Base-by-base conservation (phyloP, 2,113 vertebrate species). In the Herpailurus yagouaroundi region DNA sequence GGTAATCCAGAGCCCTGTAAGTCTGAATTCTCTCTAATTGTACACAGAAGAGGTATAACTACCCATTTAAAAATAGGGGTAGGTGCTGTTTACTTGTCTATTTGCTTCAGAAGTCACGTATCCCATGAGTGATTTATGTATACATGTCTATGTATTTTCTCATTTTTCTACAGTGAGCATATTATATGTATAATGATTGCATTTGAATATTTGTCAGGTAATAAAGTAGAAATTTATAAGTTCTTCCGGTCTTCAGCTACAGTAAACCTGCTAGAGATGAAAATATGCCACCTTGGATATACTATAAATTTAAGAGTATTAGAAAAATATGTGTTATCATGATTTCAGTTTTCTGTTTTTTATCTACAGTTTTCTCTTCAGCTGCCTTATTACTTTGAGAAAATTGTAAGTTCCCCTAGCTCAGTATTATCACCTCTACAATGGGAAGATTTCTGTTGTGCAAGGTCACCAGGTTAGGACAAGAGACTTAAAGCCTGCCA, bases 171-270 rank as follows among this genome's bases (percentile, higher is more conserved):
- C 4, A 45, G 4, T 60, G 7, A 33, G 9, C n/a, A 80, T 84
- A 64, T 13, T 80, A 68, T 45, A 36, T 16, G 6, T 57, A 50
- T 21, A 83, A 36, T 94, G 25, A 52, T 69, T 93, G 0, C 1
- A 89, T 60, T 91, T 89, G 68, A 63, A 23, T 95, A 15, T 77
- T 95, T 92, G 45, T n/a, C n/a, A 88, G 69, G 36, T 77, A 80
- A 84, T n/a, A 89, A 92, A 74, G 25, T 57, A 93, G 15, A 73
- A 27, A 19, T 63, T 15, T 50, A 27, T 66, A 60, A 23, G 7
- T 82, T 92, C 18, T 88, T 84, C 27, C 7, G 4, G 12, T 57
- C 14, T 90, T 89, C 18, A 77, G 38, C 25, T 96, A 1, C 41
- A 5, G 38, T 45, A 88, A 68, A 77, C 50, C 55, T 84, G 4